A percentile compares a stretch with the other conserved stretches of the same genome.
These are phyloP conservation scores for Terrapene triunguis DNA, from an alignment of 2,113 vertebrate genomes.

Conservation along the genomic window DNA sequence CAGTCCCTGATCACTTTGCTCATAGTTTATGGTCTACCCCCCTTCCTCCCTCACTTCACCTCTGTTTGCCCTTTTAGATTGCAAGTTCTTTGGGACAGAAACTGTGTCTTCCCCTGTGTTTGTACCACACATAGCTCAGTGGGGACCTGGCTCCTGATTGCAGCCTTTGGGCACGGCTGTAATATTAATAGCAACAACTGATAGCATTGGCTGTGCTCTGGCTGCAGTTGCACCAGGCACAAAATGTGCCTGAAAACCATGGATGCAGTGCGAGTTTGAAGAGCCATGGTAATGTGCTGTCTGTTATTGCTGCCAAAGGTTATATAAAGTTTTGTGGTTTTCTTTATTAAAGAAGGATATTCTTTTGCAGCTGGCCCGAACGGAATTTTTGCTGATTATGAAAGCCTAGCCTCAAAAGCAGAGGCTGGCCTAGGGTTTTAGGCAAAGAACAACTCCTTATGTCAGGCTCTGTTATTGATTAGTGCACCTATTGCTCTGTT, in stretches of 20 bases:
- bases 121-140: slow-evolving; percentile 20
- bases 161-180: neutral
- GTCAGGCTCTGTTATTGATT: neutral
- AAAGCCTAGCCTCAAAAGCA: neutral
- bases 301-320: neutral
- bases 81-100: slow-evolving; percentile 32
- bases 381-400: slow-evolving; percentile 20
- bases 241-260: neutral
- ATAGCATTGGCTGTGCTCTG: slow-evolving; percentile 55
- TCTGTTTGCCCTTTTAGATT: slow-evolving; percentile 41
- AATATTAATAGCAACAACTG: slow-evolving; percentile 39
- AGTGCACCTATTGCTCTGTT: neutral
- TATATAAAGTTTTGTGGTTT: slow-evolving; percentile 1
- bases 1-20: neutral
- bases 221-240: slow-evolving; percentile 32
- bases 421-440: neutral
- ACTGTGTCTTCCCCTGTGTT: neutral
- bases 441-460: neutral
- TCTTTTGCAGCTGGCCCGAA: neutral
- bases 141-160: slow-evolving; percentile 31
- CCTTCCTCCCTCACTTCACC: neutral
- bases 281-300: neutral
- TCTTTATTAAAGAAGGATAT: neutral
- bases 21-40: neutral
- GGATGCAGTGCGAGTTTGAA: slow-evolving; percentile 21